Conservation (phyloP, 64 coral and sea anemone species). For the Pocillopora verrucosa region DNA sequence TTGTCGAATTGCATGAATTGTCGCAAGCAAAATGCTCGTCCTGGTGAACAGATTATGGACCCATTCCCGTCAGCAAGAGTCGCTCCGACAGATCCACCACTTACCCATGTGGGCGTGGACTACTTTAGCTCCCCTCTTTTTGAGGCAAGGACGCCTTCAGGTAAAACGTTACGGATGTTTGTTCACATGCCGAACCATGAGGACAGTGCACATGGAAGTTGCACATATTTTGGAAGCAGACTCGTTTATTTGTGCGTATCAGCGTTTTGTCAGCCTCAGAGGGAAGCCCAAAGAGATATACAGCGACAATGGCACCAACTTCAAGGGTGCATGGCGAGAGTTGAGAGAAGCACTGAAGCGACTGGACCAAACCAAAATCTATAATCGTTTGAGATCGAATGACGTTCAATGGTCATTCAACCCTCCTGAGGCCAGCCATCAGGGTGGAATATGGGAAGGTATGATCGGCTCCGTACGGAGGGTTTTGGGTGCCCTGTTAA, state of each 20-base stretch:
- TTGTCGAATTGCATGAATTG: constrained; percentile 21
- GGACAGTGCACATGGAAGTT: constrained; percentile 5
- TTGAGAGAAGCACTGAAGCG: not conserved
- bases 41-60: constrained; percentile 36
- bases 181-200: constrained; percentile 16
- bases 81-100: not conserved
- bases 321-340: not conserved
- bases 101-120: constrained; percentile 27
- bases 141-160: constrained; percentile 6
- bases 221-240: constrained; percentile 1
- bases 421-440: constrained; percentile 23
- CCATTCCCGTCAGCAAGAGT: constrained; percentile 2
- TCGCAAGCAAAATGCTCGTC: not conserved
- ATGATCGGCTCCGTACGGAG: constrained; percentile 37
- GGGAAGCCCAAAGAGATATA: not conserved
- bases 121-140: constrained; percentile 33
- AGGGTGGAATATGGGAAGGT: constrained; percentile 22
- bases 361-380: not conserved
- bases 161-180: constrained; percentile 44
- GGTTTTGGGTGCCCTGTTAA: not conserved
- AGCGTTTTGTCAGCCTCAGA: constrained; percentile 7
- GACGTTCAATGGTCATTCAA: constrained; percentile 25
- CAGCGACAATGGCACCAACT: not conserved
- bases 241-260: constrained; percentile 6
- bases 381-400: not conserved